These are phyloP conservation scores for Passer domesticus DNA, from an alignment of 2,113 vertebrate species.

Conservation along the genomic window DNA sequence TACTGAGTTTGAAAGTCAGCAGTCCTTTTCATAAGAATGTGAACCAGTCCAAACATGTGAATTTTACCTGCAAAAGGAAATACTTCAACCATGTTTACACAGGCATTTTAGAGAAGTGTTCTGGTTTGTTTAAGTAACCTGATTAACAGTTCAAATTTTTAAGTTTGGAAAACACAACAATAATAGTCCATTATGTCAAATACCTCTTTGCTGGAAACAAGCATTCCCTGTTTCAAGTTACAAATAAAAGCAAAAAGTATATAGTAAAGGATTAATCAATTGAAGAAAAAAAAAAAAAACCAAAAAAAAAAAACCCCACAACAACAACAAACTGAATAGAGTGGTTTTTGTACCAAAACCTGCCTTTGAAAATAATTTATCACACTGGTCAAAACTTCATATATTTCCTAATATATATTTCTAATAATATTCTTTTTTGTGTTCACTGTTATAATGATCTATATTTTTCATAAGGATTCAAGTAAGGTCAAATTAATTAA, in stretches of 20 bases:
- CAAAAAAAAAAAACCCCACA: too few species aligned
- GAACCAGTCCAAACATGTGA: accelerated
- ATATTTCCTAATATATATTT: background rate
- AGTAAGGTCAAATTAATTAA: slow-evolving; percentile 46
- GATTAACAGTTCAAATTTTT: background rate
- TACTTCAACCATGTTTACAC: background rate
- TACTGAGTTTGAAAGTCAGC: background rate
- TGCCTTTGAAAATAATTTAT: background rate
- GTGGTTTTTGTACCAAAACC: background rate
- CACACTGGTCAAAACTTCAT: background rate
- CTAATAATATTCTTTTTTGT: slow-evolving; percentile 6
- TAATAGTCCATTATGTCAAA: background rate
- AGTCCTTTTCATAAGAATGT: background rate
- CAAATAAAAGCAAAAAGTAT: background rate
- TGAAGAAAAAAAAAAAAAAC: too few species aligned
- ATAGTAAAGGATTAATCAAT: background rate
- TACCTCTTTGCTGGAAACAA: background rate
- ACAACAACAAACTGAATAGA: background rate
- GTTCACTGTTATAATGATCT: slow-evolving; percentile 8
- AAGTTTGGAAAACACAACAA: background rate
- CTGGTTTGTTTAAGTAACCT: background rate
- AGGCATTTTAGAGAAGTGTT: background rate
- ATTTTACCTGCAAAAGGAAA: background rate
- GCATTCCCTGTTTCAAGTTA: background rate
- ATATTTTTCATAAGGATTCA: slow-evolving; percentile 24